A percentile compares a stretch with the other conserved stretches of the same genome.
Evolutionary conservation across 2,888 invertebrate genomes (phyloP).

Genomic region (Gerris lacustris): DNA sequence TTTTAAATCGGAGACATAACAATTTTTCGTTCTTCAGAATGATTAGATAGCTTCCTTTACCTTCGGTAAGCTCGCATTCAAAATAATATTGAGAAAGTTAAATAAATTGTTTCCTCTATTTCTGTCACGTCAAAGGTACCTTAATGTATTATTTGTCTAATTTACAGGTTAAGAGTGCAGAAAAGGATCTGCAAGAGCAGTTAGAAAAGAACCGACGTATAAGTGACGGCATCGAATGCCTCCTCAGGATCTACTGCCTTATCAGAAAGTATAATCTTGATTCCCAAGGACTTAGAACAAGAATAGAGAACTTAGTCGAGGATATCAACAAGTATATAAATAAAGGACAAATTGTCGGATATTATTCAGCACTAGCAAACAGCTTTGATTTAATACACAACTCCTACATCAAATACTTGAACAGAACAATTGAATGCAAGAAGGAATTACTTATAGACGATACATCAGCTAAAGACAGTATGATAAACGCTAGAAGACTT

Average conservation of each 20-base stretch:
- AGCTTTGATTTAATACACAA: not conserved
- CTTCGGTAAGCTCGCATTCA: too few species aligned
- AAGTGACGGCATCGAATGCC: not conserved
- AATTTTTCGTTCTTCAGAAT: too few species aligned
- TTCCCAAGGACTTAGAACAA: not conserved
- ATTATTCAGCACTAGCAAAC: not conserved
- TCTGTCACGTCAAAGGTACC: too few species aligned
- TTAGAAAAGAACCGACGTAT: not conserved
- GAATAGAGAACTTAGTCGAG: not conserved
- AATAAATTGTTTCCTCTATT: too few species aligned
- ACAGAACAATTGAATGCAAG: not conserved
- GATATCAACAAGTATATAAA: not conserved
- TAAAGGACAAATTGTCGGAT: not conserved
- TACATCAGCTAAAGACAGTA: not conserved
- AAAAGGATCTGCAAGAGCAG: not conserved
- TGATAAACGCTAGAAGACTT: not conserved
- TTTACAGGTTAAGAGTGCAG: not conserved
- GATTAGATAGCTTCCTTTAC: too few species aligned
- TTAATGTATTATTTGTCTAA: not conserved
- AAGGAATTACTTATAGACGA: not conserved
- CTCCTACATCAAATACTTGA: not conserved
- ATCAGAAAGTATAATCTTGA: not conserved
- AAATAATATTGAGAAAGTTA: too few species aligned
- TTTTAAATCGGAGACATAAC: too few species aligned
- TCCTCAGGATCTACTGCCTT: not conserved